These are phyloP conservation scores for Athene cunicularia DNA, from an alignment of 2,113 vertebrate species.

Conservation along the genomic window DNA sequence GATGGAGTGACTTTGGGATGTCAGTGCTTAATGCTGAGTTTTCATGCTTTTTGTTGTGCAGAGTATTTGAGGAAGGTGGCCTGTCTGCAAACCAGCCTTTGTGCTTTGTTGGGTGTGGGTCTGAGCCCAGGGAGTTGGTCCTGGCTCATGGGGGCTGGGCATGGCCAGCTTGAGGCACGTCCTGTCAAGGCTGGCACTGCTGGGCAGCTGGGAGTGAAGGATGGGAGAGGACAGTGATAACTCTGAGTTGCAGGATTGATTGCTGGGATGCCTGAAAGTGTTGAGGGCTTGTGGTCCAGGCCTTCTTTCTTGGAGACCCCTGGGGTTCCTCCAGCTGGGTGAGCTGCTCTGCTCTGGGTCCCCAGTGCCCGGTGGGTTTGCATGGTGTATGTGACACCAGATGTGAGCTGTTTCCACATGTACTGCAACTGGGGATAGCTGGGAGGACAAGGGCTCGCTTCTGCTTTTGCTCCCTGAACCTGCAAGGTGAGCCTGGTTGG, in stretches of 20 bases:
- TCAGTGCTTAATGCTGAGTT: fast-evolving
- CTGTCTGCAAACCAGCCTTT: not conserved
- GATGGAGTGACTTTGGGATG: fast-evolving
- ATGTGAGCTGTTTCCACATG: fast-evolving
- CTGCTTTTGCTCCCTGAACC: not conserved
- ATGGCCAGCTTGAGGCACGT: fast-evolving
- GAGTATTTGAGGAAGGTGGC: not conserved
- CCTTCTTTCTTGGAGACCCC: not conserved
- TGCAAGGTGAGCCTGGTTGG: not conserved
- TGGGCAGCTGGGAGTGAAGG: fast-evolving
- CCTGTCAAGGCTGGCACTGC: fast-evolving
- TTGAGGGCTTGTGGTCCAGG: not conserved
- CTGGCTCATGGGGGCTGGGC: fast-evolving
- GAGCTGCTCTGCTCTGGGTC: not conserved
- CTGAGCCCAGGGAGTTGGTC: not conserved
- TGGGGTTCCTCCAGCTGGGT: not conserved
- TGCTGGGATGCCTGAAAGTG: not conserved
- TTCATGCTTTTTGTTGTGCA: fast-evolving
- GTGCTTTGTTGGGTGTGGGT: not conserved
- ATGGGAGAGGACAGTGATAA: fast-evolving
- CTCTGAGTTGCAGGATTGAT: not conserved
- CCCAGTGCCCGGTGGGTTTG: not conserved
- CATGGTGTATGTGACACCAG: fast-evolving
- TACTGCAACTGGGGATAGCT: not conserved
- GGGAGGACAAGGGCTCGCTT: not conserved